Evolutionary conservation across 2,888 invertebrate species (phyloP).

Genomic region (Bursaphelenchus okinawaensis): DNA sequence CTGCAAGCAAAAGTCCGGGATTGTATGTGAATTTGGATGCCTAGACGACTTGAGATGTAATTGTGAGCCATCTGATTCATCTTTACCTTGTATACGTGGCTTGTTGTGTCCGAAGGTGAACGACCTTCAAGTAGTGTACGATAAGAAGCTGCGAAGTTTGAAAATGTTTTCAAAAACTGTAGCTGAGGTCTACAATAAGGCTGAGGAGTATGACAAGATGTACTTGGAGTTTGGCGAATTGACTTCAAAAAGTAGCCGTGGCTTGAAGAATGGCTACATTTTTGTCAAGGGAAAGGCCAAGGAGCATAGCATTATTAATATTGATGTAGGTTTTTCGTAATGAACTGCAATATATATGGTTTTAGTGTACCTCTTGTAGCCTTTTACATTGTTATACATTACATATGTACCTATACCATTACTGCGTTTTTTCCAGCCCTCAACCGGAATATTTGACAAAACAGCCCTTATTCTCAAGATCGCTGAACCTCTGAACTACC

Average conservation of each 20-base stretch:
- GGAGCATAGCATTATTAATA: constrained; percentile 16
- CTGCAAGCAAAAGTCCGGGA: constrained; percentile 37
- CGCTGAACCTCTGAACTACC: neutral
- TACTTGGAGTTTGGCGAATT: constrained; percentile 25
- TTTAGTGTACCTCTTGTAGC: no score
- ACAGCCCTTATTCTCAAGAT: neutral
- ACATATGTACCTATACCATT: no score
- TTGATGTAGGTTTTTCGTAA: constrained; percentile 12
- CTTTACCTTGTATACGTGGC: constrained; percentile 39
- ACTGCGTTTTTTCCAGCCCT: neutral
- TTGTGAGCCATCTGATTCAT: constrained; percentile 35
- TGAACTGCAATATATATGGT: no score
- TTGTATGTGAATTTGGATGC: constrained; percentile 45
- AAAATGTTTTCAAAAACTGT: constrained; percentile 19
- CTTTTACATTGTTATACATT: no score
- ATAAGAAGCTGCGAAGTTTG: constrained; percentile 15
- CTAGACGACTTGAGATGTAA: constrained; percentile 34
- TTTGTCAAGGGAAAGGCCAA: constrained; percentile 7
- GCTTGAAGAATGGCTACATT: neutral
- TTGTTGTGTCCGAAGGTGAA: constrained; percentile 29
- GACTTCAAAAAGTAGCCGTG: neutral
- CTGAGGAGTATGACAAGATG: constrained; percentile 20
- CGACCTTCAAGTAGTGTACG: constrained; percentile 27
- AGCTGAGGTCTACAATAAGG: constrained; percentile 16
- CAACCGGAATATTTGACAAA: neutral